Evolutionary conservation across 92 coral and sea anemone species (phyloP), one percentile per base, ranked within the genome.

Genomic region (Chrysogorgia sp.): DNA sequence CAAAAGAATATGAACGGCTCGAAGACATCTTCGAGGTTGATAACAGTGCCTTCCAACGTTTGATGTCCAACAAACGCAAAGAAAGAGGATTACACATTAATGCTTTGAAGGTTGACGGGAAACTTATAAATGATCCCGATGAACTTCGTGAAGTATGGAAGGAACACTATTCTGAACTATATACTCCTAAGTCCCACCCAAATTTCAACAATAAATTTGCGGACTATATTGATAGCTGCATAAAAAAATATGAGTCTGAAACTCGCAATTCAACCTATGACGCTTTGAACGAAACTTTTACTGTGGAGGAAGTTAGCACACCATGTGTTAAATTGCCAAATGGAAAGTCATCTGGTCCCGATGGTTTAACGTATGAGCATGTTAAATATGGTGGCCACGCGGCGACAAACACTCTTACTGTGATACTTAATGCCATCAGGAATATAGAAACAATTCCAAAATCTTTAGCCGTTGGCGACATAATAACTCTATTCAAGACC

Each of bases 401-500:
- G 6, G 43, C 12, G 12, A 37, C 43, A 12, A 37, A 37, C 43
- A 37, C 12, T 12, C 43, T 37, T 37, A 37, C 43, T 37, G 43
- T 37, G 12, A 12, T 37, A 37, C 43, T 37, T 12, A 37, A 37
- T 12, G 43, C 43, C 43, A 37, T 37, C 43, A 37, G 43, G 12
- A 37, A 12, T 37, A 37, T 6, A 52, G 59, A 52, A 52, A 17
- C 22, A 17, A 20, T 52, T 17, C 59, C 59, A 17, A 23, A 52
- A 17, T 17, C 21, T 52, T 52, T 17, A 23, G 21, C 59, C 17
- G 59, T 52, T 62, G 68, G 40, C n/a, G 43, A 62, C 40, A 62
- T 62, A 3, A 62, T 62, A 29, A 25, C 68, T 29, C 68, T 62
- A 3, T 62, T 62, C 13, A 62, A 62, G 30, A 62, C 37, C 21